phyloP scores from a whole-genome alignment of 1,140 invertebrate species.

The Lasioglossum albipes region DNA sequence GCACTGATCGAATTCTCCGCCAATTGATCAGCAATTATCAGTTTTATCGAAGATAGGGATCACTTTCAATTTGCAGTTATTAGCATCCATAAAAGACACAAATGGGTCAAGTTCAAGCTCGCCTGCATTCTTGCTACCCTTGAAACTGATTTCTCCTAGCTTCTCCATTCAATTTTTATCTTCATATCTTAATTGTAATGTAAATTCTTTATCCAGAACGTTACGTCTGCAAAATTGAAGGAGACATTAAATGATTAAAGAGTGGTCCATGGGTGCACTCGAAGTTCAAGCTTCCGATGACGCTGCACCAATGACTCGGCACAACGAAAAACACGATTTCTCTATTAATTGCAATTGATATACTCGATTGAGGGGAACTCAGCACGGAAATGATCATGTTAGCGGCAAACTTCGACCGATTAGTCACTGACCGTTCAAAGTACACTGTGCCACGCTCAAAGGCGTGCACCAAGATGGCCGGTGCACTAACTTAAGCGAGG shows the following conservation, averaged over 20 bases:
- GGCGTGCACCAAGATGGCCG: background rate
- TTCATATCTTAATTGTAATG: background rate
- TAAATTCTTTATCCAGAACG: too few relatives aligned
- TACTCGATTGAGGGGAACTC: constrained; percentile 11
- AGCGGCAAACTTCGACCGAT: constrained; percentile 36
- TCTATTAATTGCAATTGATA: background rate
- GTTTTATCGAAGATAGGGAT: background rate
- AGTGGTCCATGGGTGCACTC: too few relatives aligned
- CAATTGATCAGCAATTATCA: too few relatives aligned
- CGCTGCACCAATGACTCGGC: background rate
- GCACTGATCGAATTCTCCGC: too few relatives aligned
- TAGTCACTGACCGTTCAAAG: constrained; percentile 55
- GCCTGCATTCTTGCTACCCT: background rate
- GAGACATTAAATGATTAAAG: background rate
- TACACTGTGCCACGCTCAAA: constrained; percentile 55
- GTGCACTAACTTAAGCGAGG: background rate
- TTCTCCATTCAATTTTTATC: too few relatives aligned
- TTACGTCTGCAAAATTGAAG: background rate
- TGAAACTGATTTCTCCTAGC: background rate
- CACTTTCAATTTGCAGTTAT: background rate
- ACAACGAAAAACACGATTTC: background rate
- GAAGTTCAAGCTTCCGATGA: background rate
- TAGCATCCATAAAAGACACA: background rate
- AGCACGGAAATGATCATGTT: constrained; percentile 12
- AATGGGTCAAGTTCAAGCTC: background rate